Base-by-base conservation (phyloP, 2,888 invertebrate genomes). In the Lasioglossum leucozonium region DNA sequence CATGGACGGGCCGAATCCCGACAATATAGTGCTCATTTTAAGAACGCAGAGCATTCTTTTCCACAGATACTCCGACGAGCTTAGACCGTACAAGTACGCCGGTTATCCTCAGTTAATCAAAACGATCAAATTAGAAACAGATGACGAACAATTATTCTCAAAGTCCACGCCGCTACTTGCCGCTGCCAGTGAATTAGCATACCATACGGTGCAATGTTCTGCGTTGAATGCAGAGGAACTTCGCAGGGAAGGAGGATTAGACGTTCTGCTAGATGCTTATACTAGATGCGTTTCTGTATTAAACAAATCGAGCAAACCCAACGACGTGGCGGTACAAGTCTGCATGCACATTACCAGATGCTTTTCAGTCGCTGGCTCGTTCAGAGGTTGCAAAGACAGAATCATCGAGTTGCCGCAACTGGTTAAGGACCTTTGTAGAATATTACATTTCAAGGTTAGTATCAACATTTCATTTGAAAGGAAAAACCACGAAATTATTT, bases 171-270 rank as follows among this genome's bases (percentile, higher is more conserved):
- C 98, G 42, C 95, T 99, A 62, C 95, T 99, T 89, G 97, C 98
- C 0, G 98, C 99, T 30, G 99, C 99, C 5, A 98, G 98, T 88
- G 99, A 99, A 95, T 96, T 99, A 47, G 98, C 99, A 76, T 99
- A 98, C 95, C 98, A 99, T 93, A 99, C 99, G 0, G 98, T 99
- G 5, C 97, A 98, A 91, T 99, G 99, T 95, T 99, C 99, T 0
- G 98, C 99, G 18, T 95, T 99, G 67, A 99, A 99, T 95, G 99
- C 99, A 0, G 99, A 99, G 95, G 99, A 99, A 95, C 95, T 99
- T 88, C 96, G 99, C 78, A 95, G 99, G 77, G 99, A 99, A 95
- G 97, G 98, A 81, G 99, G 99, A 0, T 96, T 99, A 85, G 98
- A 98, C 95, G 97, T 97, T 8, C 95, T 99, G 37, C 96, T 99